These are phyloP conservation scores for Pandemis heparana DNA, from an alignment of 2,888 invertebrate species.

Conservation along the genomic window DNA sequence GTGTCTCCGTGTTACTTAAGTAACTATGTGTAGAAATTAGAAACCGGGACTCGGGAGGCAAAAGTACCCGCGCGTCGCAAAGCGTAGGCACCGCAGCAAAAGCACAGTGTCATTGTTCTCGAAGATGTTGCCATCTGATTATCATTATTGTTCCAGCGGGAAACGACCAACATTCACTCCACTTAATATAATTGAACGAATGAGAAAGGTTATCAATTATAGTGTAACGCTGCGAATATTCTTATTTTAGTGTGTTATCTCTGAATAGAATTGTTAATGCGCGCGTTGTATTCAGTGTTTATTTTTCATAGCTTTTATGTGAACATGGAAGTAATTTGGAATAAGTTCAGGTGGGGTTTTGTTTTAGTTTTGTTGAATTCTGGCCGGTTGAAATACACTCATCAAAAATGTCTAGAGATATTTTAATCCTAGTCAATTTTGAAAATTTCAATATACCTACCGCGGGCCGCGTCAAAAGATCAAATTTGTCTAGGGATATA, in stretches of 20 bases:
- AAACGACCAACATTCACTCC: constrained; percentile 79
- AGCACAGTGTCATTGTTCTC: constrained; percentile 79
- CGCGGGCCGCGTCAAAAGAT: too few species aligned
- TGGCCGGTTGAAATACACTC: neutral
- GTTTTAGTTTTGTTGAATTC: constrained; percentile 10
- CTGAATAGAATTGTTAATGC: constrained; percentile 34
- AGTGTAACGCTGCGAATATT: constrained; percentile 40
- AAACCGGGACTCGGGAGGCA: neutral
- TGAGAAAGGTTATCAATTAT: constrained; percentile 79
- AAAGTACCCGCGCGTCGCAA: constrained; percentile 8
- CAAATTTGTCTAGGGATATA: too few species aligned
- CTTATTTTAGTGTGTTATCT: constrained; percentile 42
- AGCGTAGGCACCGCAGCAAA: constrained; percentile 63
- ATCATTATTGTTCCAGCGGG: constrained; percentile 82
- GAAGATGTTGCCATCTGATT: constrained; percentile 76
- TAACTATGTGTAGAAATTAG: neutral
- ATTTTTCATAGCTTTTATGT: constrained; percentile 37
- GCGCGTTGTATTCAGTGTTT: constrained; percentile 35
- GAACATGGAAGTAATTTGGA: constrained; percentile 25
- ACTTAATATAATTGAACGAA: constrained; percentile 82
- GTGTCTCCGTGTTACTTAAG: too few species aligned
- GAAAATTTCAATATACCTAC: too few species aligned
- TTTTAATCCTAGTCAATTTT: too few species aligned
- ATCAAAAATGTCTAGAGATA: too few species aligned
- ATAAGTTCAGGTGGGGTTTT: constrained; percentile 8